Evolutionary conservation across 2,888 invertebrate genomes (phyloP).

Genomic region (Phyllotreta striolata): DNA sequence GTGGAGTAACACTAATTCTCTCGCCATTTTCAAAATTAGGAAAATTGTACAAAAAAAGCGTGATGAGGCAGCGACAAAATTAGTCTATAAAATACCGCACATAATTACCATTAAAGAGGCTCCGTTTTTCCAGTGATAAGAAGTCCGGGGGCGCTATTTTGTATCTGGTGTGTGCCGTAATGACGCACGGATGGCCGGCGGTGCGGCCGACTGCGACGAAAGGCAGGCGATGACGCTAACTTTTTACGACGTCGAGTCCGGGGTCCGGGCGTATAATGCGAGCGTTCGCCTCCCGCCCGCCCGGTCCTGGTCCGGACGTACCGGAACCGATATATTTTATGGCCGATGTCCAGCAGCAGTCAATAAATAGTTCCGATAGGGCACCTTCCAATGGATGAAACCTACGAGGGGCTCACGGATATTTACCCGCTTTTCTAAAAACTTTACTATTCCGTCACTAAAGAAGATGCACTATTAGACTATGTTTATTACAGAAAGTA

Average conservation of each 20-base stretch:
- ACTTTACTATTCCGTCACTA: too few relatives aligned
- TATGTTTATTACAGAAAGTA: slow-evolving; percentile 3
- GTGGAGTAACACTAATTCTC: too few relatives aligned
- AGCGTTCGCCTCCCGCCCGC: slow-evolving; percentile 32
- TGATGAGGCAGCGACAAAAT: too few relatives aligned
- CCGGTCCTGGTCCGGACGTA: slow-evolving; percentile 51
- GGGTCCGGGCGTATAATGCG: slow-evolving; percentile 46
- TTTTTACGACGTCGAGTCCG: slow-evolving; percentile 57
- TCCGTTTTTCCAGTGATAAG: slow-evolving; percentile 45
- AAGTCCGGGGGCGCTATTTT: slow-evolving; percentile 48
- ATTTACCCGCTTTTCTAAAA: too few relatives aligned
- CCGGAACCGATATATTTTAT: slow-evolving; percentile 63
- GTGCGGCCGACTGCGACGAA: slow-evolving; percentile 25
- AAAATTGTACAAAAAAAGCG: too few relatives aligned
- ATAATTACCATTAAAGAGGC: too few relatives aligned
- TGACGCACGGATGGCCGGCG: slow-evolving; percentile 51
- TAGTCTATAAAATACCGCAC: too few relatives aligned
- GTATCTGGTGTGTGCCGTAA: slow-evolving; percentile 59
- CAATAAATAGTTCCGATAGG: slow-evolving; percentile 60
- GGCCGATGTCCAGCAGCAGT: slow-evolving; percentile 62
- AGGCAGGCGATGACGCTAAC: slow-evolving; percentile 52
- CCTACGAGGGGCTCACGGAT: neutral
- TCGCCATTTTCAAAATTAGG: too few relatives aligned
- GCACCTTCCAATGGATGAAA: slow-evolving; percentile 33
- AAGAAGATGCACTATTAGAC: too few relatives aligned